A percentile compares a stretch with the other conserved stretches of the same genome.
phyloP scores from a whole-genome alignment of 2,888 invertebrate species.

The Sarcophaga subvicina region DNA sequence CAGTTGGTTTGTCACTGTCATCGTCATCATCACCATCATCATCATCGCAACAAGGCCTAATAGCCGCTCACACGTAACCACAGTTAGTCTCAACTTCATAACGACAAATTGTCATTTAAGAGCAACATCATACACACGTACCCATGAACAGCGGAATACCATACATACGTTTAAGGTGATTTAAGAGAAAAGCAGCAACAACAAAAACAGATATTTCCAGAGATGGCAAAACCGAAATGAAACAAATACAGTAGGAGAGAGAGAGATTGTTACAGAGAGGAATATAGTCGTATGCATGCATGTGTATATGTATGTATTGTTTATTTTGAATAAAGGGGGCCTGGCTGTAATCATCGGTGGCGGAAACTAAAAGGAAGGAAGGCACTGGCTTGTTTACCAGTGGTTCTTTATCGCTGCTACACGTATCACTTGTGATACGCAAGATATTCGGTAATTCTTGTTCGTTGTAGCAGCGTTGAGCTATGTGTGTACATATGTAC shows the following conservation, averaged over 20 bases:
- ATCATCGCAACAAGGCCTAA: neutral
- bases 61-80: constrained; percentile 16
- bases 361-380: constrained; percentile 5
- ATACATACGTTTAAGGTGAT: neutral
- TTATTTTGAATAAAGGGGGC: constrained; percentile 22
- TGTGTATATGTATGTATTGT: neutral
- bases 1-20: constrained; percentile 41
- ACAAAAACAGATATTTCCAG: neutral
- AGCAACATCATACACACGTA: constrained; percentile 23
- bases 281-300: neutral
- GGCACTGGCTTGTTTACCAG: constrained; percentile 30
- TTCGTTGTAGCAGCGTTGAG: too few species aligned
- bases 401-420: constrained; percentile 52
- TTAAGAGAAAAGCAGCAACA: constrained; percentile 11
- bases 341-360: constrained; percentile 22
- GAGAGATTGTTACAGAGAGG: constrained; percentile 1
- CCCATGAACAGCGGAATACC: neutral
- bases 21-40: constrained; percentile 6
- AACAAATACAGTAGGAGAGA: neutral
- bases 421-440: constrained; percentile 36
- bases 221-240: neutral
- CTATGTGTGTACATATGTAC: too few species aligned
- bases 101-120: constrained; percentile 51
- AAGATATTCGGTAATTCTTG: neutral
- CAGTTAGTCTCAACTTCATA: constrained; percentile 33